Base-by-base conservation (phyloP, 2,888 invertebrate species). In the Phyllotreta cruciferae region DNA sequence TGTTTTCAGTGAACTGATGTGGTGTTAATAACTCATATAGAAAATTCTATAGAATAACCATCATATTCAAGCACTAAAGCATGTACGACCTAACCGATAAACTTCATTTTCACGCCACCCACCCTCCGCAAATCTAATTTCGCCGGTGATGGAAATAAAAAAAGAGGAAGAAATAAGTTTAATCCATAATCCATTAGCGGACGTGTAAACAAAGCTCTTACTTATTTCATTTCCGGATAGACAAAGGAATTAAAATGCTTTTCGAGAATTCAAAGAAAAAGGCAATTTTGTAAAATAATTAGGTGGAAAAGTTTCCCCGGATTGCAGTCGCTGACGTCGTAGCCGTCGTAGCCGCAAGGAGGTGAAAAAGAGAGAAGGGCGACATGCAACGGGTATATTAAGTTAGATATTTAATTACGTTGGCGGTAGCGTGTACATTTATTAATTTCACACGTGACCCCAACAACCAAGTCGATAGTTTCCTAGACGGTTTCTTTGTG, bases 401-500 rank as follows among this genome's bases (percentile, higher is more conserved):
- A 76, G 77, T 75, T 75, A 76, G 76, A 75, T 79, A 78, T 79
- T 80, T 80, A 79, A 80, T 80, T 80, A 78, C 74, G 70, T 69
- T 69, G 70, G 70, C 67, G 72, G 72, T 76, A 74, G 73, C 76
- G 76, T 78, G 78, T 74, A 77, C 77, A 75, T 78, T 80, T 80
- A 79, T 80, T 79, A 79, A 80, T 79, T 78, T 79, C 77, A 79
- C 78, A 78, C 78, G 78, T 79, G 78, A 76, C 77, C 74, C 71
- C 70, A 66, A 72, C 72, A 63, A 64, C 64, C 56, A 56, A 66
- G 65, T 63, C 69, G 74, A 75, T 73, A 75, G 74, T 76, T 75
- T 75, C 75, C 36, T 57, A 41, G 52, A 41, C 41, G 58, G 35
- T 57, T 45, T 60, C 37, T 60, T 54, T 58, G 44, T 56, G 36